These are phyloP conservation scores for Dusona sp. DNA, from an alignment of 2,888 invertebrate species.

Conservation along the genomic window DNA sequence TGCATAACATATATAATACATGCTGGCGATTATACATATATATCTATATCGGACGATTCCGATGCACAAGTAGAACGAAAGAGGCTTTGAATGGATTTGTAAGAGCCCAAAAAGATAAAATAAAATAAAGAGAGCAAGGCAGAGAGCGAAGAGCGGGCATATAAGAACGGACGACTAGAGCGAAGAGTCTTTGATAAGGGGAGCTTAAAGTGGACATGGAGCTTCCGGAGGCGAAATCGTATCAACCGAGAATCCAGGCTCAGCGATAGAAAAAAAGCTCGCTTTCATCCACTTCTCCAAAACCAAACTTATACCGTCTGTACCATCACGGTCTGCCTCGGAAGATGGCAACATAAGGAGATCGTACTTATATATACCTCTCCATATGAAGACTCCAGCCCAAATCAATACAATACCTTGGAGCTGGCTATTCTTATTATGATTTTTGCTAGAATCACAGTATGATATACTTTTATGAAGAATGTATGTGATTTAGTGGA, in stretches of 20 bases:
- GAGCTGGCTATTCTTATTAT: background rate
- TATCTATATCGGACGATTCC: constrained; percentile 27
- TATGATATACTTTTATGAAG: background rate
- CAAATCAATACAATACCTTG: background rate
- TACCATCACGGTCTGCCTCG: background rate
- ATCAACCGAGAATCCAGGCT: constrained; percentile 40
- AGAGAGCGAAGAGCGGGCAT: background rate
- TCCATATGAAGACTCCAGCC: too few species aligned
- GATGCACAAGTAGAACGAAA: constrained; percentile 38
- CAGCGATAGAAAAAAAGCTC: constrained; percentile 18
- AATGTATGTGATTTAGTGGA: background rate
- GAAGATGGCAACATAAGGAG: background rate
- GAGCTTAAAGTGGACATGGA: constrained; percentile 42
- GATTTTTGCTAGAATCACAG: background rate
- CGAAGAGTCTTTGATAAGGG: constrained; percentile 30
- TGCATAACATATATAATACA: background rate
- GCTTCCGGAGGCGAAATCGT: constrained; percentile 41
- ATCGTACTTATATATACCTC: background rate
- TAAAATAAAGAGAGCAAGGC: background rate
- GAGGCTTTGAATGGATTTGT: constrained; percentile 38
- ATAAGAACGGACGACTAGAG: constrained; percentile 10
- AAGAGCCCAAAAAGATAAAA: constrained; percentile 21
- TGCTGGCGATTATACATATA: background rate
- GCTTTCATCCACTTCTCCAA: constrained; percentile 24
- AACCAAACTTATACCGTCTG: constrained; percentile 11